Base-by-base conservation (phyloP, 2,888 invertebrate species). In the Drosophila multiciliata region DNA sequence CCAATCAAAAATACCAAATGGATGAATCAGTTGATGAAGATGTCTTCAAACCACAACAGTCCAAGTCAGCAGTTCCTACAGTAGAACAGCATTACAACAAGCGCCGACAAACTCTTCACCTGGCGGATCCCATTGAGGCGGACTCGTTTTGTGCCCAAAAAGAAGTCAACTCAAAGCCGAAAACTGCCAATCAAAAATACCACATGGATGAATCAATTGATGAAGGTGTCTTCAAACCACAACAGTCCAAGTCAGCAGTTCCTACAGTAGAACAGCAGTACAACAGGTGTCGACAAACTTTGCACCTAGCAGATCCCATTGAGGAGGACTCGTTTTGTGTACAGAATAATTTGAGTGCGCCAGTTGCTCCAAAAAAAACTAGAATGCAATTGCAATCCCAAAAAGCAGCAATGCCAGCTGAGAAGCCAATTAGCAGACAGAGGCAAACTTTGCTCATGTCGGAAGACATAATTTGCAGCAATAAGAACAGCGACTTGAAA, bases 251-350 rank as follows among this genome's bases (percentile, higher is more conserved):
- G 0, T 1, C 26, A 4, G 7, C 17, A 26, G 32, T 33, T 60
- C 62, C n/a, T n/a, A n/a, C n/a, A n/a, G n/a, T n/a, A n/a, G n/a
- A n/a, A n/a, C n/a, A n/a, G n/a, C n/a, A n/a, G n/a, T n/a, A n/a
- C n/a, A n/a, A n/a, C n/a, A n/a, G n/a, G n/a, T n/a, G 53, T 12
- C 40, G 67, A 12, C 67, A 54, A 49, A 60, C 73, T 1, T 32
- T 72, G 26, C 65, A 59, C 5, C 8, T 8, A 1, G 38, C 36
- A 6, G 68, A 60, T 9, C 36, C 50, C 9, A 52, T 61, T 36
- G 61, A 61, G 4, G 61, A 52, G 17, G 54, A 54, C 17, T 26
- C 26, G 12, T 26, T 54, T 38, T 45, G 45, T 23, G 45, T 8
- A 4, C 45, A 45, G 23, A 45, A 23, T 45, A 45, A 36, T 17